These are phyloP conservation scores for Apocheima hispidaria DNA, from an alignment of 2,888 invertebrate genomes.

Conservation along the genomic window DNA sequence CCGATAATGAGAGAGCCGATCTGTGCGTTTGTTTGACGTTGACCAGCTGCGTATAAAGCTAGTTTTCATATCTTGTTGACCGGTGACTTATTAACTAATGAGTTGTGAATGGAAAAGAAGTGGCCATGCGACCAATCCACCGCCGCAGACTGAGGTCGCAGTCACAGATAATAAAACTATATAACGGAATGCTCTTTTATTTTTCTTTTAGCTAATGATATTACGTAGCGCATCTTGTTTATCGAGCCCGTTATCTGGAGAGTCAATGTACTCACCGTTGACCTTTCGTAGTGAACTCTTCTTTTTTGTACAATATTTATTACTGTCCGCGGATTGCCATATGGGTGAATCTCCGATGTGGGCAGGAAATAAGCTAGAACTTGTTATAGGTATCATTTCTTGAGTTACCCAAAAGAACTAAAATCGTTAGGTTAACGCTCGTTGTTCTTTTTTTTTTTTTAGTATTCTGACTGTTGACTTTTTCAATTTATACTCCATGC, in stretches of 20 bases:
- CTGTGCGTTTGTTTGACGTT: too few species aligned
- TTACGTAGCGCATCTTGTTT: slow-evolving; percentile 14
- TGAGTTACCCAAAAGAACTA: too few species aligned
- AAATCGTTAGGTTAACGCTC: too few species aligned
- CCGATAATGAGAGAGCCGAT: too few species aligned
- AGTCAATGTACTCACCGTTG: slow-evolving; percentile 52
- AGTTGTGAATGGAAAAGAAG: too few species aligned
- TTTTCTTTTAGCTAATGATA: slow-evolving; percentile 3
- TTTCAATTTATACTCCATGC: too few species aligned
- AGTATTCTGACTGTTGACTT: too few species aligned
- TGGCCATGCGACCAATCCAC: too few species aligned
- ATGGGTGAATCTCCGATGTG: slow-evolving; percentile 2
- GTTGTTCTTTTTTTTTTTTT: too few species aligned
- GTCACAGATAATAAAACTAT: not conserved
- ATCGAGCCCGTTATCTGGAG: slow-evolving; percentile 35
- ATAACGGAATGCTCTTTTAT: not conserved
- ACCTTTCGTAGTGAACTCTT: slow-evolving; percentile 47
- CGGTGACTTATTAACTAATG: too few species aligned
- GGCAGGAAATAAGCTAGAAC: not conserved
- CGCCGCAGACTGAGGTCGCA: not conserved
- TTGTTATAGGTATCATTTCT: not conserved
- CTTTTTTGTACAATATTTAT: slow-evolving; percentile 45
- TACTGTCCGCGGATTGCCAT: slow-evolving; percentile 31
- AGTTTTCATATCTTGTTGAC: too few species aligned
- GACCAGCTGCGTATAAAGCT: too few species aligned